Percentiles rank a stretch among this genome's conserved stretches.
Evolutionary conservation across 2,888 invertebrate genomes (phyloP).

Genomic region (Polydrusus cervinus): DNA sequence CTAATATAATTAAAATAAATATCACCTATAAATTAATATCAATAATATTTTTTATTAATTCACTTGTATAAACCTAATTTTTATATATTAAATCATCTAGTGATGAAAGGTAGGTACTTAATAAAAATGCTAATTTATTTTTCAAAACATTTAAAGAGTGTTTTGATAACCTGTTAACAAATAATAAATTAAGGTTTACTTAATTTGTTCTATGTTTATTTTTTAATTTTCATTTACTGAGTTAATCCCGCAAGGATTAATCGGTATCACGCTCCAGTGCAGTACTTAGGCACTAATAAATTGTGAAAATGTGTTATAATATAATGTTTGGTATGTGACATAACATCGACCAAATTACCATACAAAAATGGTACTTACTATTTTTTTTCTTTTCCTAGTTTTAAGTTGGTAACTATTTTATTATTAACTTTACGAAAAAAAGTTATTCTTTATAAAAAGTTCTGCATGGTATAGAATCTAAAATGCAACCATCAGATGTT

Average conservation of each 20-base stretch:
- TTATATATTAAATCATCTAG: neutral
- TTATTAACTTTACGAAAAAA: too few relatives aligned
- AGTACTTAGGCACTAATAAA: neutral
- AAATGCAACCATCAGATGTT: too few relatives aligned
- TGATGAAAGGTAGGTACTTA: neutral
- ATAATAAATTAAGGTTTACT: neutral
- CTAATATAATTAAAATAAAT: too few relatives aligned
- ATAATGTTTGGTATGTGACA: too few relatives aligned
- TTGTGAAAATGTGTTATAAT: neutral
- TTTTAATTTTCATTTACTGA: neutral
- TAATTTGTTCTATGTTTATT: conserved; percentile 3
- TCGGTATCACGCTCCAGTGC: neutral
- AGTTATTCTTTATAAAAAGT: too few relatives aligned
- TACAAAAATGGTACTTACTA: too few relatives aligned
- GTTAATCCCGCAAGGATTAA: neutral
- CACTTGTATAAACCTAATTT: neutral
- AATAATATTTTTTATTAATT: too few relatives aligned
- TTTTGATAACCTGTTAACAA: conserved; percentile 2
- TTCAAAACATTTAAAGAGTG: neutral
- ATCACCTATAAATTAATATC: too few relatives aligned
- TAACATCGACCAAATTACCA: too few relatives aligned
- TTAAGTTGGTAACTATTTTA: too few relatives aligned
- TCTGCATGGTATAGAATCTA: too few relatives aligned
- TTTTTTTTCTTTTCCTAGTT: too few relatives aligned
- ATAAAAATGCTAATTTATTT: neutral